phyloP scores from a whole-genome alignment of 2,888 invertebrate genomes.

The Dasysyrphus tricinctus region DNA sequence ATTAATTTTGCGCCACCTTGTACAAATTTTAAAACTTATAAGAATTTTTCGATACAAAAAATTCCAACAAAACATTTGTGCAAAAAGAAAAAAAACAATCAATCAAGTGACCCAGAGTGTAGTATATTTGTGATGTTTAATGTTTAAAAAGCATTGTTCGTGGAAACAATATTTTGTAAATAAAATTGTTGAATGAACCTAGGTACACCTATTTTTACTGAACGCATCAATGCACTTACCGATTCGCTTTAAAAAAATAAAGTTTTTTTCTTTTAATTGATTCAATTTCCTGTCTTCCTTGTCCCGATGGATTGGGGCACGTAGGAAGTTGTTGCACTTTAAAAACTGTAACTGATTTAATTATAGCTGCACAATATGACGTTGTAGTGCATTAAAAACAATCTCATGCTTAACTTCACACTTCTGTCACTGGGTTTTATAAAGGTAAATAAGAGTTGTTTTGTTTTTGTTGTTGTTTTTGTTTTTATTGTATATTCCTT shows the following conservation, averaged over 20 bases:
- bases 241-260: background rate
- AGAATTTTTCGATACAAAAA: too few species aligned
- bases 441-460: constrained; percentile 8
- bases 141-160: background rate
- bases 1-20: too few species aligned
- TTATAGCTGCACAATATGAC: background rate
- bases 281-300: constrained; percentile 15
- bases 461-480: background rate
- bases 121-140: background rate
- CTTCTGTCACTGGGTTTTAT: constrained; percentile 2
- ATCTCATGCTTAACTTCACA: constrained; percentile 40
- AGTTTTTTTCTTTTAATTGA: constrained; percentile 14
- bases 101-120: background rate
- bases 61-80: too few species aligned
- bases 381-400: constrained; percentile 35
- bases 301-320: background rate
- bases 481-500: background rate
- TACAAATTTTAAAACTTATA: too few species aligned
- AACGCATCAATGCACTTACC: background rate
- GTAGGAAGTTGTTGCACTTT: background rate
- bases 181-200: constrained; percentile 5
- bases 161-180: constrained; percentile 9
- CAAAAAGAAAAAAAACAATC: background rate
- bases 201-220: background rate
- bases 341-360: constrained; percentile 8